Base-by-base conservation (phyloP, 1,140 invertebrate genomes). In the Bombus terrestris region DNA sequence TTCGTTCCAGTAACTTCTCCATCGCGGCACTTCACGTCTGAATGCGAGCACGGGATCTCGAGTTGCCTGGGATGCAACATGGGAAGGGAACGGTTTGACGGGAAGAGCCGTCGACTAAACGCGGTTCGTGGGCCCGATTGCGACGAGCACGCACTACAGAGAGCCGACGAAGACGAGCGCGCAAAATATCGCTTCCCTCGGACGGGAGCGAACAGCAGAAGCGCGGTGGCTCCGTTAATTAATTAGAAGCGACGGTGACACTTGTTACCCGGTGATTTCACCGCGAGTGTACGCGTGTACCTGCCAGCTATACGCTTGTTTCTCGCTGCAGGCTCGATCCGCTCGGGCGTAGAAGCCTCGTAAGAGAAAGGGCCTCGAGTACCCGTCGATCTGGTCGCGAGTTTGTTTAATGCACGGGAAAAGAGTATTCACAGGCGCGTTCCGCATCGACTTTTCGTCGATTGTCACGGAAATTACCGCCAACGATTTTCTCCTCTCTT, bases 201-300 rank as follows among this genome's bases (percentile, higher is more conserved):
- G n/a, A 39, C 57, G 47, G 43, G 35, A 43, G 15, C 47, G 47
- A 53, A 53, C 47, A 32, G 47, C 83, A 79, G 75, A 72, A 53
- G 59, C 53, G 1, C 47, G 32, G 10, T 41, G 71, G 32, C 47
- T 73, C 64, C 77, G 83, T 85, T 85, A 85, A 85, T 85, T 85
- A 85, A 85, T 85, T 85, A 85, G 83, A 85, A 85, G 76, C 83
- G 83, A 85, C 83, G 83, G 83, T 85, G 83, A 85, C 83, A 85
- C 83, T 85, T 85, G 83, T 85, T 85, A 85, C 83, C 72, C 83
- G 83, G 68, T 85, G 83, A 85, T 85, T 85, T 85, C 83, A 80
- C 83, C 37, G 47, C 28, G 28, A 35, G 47, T 32, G 37, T 59
- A 71, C 74, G 18, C 68, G 66, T 39, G 59, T 81, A 73, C 35